These are phyloP conservation scores for Seriola dumerili DNA, from an alignment of 2,113 vertebrate genomes.

Conservation along the genomic window DNA sequence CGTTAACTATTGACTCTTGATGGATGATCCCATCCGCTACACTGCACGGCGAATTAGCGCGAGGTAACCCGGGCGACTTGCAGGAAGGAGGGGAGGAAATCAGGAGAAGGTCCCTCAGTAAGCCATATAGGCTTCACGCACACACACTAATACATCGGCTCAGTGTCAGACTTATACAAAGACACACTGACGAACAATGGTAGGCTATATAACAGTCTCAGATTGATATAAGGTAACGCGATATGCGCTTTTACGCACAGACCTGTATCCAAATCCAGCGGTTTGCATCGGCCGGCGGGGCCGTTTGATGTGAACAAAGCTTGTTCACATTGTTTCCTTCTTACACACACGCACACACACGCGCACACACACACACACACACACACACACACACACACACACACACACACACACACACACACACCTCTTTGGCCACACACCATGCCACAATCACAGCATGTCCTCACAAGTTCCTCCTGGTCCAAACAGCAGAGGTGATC, in stretches of 20 bases:
- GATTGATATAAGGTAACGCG: conserved; percentile 52
- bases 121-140: conserved; percentile 4
- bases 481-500: conserved; percentile 56
- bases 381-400: conserved; percentile 43
- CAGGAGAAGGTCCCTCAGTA: neutral
- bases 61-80: conserved; percentile 74
- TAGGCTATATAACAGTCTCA: conserved; percentile 19
- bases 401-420: conserved; percentile 24
- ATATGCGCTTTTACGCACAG: conserved; percentile 63
- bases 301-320: conserved; percentile 68
- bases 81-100: neutral
- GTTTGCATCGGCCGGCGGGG: conserved; percentile 6
- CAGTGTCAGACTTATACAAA: conserved; percentile 45
- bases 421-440: conserved; percentile 67
- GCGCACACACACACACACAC: conserved; percentile 40
- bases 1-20: conserved; percentile 88
- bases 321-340: conserved; percentile 48
- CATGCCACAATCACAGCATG: conserved; percentile 69
- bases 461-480: conserved; percentile 71
- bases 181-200: conserved; percentile 41
- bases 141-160: conserved; percentile 9
- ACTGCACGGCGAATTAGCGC: conserved; percentile 73
- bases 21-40: conserved; percentile 83
- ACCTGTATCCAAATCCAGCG: conserved; percentile 28
- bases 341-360: conserved; percentile 21